phyloP scores from a whole-genome alignment of 92 coral and sea anemone genomes.

The Virgularia gustaviana region DNA sequence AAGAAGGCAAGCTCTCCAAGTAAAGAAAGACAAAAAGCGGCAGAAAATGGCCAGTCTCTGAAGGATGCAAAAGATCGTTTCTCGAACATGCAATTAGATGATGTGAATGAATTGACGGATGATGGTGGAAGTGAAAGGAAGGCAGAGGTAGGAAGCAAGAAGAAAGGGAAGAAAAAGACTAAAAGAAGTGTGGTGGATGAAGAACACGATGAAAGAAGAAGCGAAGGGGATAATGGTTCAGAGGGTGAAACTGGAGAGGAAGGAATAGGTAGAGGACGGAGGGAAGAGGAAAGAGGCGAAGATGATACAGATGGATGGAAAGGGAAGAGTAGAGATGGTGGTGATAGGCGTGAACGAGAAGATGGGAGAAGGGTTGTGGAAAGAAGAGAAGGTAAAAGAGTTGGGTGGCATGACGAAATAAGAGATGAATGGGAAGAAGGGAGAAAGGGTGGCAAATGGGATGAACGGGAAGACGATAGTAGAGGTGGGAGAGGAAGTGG shows the following conservation, averaged over 20 bases:
- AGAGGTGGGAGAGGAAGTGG: not conserved
- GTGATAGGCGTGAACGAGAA: not conserved
- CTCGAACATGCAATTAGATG: conserved; percentile 28
- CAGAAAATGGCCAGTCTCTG: not conserved
- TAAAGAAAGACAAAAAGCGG: not conserved
- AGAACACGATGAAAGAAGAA: not conserved
- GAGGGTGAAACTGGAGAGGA: not conserved
- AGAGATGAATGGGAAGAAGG: not conserved
- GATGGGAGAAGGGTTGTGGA: not conserved
- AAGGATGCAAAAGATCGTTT: conserved; percentile 19
- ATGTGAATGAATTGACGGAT: too few species aligned
- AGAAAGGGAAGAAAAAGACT: not conserved
- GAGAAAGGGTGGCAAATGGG: not conserved
- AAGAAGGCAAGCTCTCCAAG: not conserved
- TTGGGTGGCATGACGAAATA: not conserved
- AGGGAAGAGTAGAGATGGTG: not conserved
- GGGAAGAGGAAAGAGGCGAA: not conserved
- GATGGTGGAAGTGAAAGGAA: not conserved
- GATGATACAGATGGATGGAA: not conserved
- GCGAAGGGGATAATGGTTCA: not conserved
- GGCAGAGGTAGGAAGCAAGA: not conserved
- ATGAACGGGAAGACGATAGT: not conserved
- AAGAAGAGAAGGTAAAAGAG: not conserved
- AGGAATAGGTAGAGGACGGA: not conserved
- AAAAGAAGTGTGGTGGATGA: too few species aligned